Base-by-base conservation (phyloP, 2,888 invertebrate genomes). In the Xylocampa areola region DNA sequence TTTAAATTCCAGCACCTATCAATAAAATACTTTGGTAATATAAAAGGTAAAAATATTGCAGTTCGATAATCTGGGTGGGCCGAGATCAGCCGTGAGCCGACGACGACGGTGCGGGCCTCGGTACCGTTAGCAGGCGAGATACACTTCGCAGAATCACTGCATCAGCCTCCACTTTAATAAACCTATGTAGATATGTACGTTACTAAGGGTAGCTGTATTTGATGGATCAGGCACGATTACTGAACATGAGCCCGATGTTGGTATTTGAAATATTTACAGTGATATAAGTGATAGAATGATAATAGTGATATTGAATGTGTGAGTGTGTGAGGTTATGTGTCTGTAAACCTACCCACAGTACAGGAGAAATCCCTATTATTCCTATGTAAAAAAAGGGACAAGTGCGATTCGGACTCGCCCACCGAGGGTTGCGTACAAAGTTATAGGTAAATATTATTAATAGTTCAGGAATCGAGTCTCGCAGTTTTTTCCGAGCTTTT, bases 61-160 rank as follows among this genome's bases (percentile, higher is more conserved):
- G 33, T 65, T 51, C 19, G n/a, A 36, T 53, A 54, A 52, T 36
- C 35, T 63, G 48, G 63, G 52, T 71, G 63, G 63, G 55, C 65
- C 10, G 49, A 47, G 65, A 68, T 68, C 71, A 54, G 57, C 39
- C 67, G 50, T 68, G 68, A 54, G 57, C 39, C 67, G 50, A 50
- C 47, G 53, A 51, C 41, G 61, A 13, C 47, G 21, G 17, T 40
- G 49, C 63, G 60, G 48, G 48, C 52, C 45, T 41, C 39, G 32
- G 45, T 66, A 68, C 79, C 76, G 79, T 77, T 77, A 79, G 50
- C 51, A 52, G 29, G 45, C 58, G 64, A 53, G 64, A 68, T 50
- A 59, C 59, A 73, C 59, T 76, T 74, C 64, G 50, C 57, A 52
- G 67, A 69, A 73, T 59, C 63, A 66, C 68, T 57, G 65, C 68